Conservation (phyloP, 2,113 vertebrate species). For the Rhinoptilus africanus region DNA sequence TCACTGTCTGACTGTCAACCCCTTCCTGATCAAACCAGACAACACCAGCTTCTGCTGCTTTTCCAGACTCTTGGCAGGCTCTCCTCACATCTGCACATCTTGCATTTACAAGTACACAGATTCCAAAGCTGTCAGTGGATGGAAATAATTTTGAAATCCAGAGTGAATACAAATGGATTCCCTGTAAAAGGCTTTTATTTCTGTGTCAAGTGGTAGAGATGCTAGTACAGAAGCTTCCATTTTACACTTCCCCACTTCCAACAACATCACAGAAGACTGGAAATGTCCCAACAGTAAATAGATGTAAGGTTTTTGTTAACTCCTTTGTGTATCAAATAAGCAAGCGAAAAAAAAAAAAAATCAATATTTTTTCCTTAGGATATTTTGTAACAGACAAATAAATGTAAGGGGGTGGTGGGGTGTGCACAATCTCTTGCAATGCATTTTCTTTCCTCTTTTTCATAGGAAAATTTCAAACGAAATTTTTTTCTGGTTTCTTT, state of each 20-base stretch:
- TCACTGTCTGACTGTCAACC: constrained; percentile 23
- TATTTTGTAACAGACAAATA: background rate
- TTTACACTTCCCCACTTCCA: constrained; percentile 24
- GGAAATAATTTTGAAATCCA: constrained; percentile 62
- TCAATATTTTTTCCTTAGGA: background rate
- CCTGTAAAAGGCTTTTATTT: constrained; percentile 54
- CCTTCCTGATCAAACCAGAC: constrained; percentile 47
- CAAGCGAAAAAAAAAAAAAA: background rate
- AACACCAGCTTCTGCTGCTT: constrained; percentile 33
- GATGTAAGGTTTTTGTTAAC: background rate
- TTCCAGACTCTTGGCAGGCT: constrained; percentile 37
- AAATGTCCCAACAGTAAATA: constrained; percentile 8
- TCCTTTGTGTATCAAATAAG: background rate
- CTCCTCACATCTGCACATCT: constrained; percentile 37
- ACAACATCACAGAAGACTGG: constrained; percentile 5
- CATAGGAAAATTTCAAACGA: background rate
- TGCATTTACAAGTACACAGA: constrained; percentile 36
- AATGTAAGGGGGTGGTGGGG: background rate
- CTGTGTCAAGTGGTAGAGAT: background rate
- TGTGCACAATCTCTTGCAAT: background rate
- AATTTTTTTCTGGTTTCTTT: background rate
- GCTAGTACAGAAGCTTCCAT: constrained; percentile 46
- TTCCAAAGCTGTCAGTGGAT: constrained; percentile 57
- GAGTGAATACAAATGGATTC: constrained; percentile 46
- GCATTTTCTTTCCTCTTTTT: background rate